Evolutionary conservation across 1,140 invertebrate genomes (phyloP).

Genomic region (Danaus melanippus): DNA sequence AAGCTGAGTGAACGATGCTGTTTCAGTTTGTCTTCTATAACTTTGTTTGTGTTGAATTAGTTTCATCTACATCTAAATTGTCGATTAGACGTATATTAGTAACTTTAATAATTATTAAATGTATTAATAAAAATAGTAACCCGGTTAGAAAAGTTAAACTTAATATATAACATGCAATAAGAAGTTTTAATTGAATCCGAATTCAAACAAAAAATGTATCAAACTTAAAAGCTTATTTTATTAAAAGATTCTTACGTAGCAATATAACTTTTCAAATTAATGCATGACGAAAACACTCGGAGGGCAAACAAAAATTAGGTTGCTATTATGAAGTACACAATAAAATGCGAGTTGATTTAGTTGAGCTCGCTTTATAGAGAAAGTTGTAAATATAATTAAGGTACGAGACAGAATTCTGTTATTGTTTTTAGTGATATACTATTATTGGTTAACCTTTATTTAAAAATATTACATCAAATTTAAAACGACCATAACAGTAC

Average conservation of each 20-base stretch:
- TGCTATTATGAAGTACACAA: slow-evolving; percentile 26
- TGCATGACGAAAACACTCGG: slow-evolving; percentile 41
- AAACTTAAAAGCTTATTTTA: slow-evolving; percentile 25
- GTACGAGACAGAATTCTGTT: too few relatives aligned
- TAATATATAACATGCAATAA: slow-evolving; percentile 1
- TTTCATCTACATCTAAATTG: neutral
- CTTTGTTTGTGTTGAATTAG: slow-evolving; percentile 17
- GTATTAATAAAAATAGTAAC: neutral
- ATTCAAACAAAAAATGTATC: slow-evolving; percentile 17
- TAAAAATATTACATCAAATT: too few relatives aligned
- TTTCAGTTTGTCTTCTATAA: slow-evolving; percentile 35
- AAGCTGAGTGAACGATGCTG: slow-evolving; percentile 28
- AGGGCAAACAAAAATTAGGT: slow-evolving; percentile 28
- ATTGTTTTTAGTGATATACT: too few relatives aligned
- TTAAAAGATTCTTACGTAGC: slow-evolving; percentile 29
- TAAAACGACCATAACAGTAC: too few relatives aligned
- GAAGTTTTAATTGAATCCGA: slow-evolving; percentile 11
- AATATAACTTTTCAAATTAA: slow-evolving; percentile 63
- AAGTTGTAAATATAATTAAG: slow-evolving; percentile 7
- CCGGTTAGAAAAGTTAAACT: neutral
- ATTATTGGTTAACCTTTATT: too few relatives aligned
- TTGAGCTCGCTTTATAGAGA: slow-evolving; percentile 12
- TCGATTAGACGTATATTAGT: slow-evolving; percentile 1
- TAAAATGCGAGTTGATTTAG: slow-evolving; percentile 20
- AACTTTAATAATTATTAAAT: neutral